Evolutionary conservation across 2,113 vertebrate genomes (phyloP).

Genomic region (Xenotilapia longispinis): DNA sequence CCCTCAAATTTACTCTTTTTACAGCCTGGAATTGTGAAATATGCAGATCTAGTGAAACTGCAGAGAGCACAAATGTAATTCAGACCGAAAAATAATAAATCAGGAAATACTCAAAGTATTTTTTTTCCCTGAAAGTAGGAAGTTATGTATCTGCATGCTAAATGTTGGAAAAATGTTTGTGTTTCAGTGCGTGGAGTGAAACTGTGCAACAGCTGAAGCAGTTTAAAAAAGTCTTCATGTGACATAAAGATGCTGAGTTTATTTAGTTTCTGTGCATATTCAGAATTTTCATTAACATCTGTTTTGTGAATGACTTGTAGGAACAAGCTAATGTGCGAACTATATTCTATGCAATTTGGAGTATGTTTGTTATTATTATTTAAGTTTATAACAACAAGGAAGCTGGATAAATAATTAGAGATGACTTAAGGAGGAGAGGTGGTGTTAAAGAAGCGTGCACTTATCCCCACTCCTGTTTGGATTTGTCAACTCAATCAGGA

Average conservation of each 20-base stretch:
- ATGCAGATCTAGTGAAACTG: neutral
- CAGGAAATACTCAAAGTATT: neutral
- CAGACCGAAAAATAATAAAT: accelerated
- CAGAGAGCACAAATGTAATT: neutral
- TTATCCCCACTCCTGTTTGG: neutral
- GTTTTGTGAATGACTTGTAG: neutral
- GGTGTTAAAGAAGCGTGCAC: neutral
- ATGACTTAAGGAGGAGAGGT: neutral
- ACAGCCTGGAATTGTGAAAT: neutral
- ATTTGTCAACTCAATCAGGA: neutral
- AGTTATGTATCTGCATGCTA: neutral
- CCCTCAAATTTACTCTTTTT: neutral
- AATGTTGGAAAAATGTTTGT: neutral
- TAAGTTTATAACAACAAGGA: neutral
- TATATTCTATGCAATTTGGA: accelerated
- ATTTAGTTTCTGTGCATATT: neutral
- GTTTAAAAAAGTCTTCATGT: neutral
- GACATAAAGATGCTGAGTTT: neutral
- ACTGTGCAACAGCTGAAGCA: neutral
- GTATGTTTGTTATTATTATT: neutral
- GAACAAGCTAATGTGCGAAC: accelerated
- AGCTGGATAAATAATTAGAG: neutral
- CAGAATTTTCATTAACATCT: neutral
- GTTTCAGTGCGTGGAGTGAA: neutral
- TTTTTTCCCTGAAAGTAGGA: neutral